Conservation (phyloP, 2,888 invertebrate species). For the Drosophila aldrichi region DNA sequence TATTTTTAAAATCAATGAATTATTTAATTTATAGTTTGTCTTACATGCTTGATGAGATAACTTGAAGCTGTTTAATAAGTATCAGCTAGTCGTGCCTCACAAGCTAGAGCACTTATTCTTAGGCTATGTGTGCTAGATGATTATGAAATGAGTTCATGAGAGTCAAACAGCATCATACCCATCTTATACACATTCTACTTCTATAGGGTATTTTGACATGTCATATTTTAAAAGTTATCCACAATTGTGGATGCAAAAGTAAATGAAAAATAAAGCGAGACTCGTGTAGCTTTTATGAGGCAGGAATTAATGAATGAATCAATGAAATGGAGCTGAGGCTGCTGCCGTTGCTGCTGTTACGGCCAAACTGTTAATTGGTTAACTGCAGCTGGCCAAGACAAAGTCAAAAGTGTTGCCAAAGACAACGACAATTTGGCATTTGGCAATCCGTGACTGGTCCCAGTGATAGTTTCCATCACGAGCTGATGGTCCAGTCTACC, state of each 20-base stretch:
- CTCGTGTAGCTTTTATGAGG: constrained; percentile 24
- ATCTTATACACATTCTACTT: too few relatives aligned
- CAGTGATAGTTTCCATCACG: constrained; percentile 35
- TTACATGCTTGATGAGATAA: too few relatives aligned
- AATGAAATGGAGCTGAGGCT: constrained; percentile 41
- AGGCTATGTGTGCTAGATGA: too few relatives aligned
- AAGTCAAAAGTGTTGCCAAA: constrained; percentile 51
- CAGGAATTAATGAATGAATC: constrained; percentile 63
- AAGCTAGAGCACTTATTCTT: too few relatives aligned
- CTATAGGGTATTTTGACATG: constrained; percentile 9
- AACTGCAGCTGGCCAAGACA: constrained; percentile 37
- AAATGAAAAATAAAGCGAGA: constrained; percentile 7
- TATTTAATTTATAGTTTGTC: too few relatives aligned
- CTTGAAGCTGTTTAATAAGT: too few relatives aligned
- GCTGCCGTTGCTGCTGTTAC: constrained; percentile 20
- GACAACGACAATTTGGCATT: constrained; percentile 36
- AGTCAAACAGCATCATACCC: background rate
- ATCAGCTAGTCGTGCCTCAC: too few relatives aligned
- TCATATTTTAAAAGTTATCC: background rate
- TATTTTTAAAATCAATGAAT: too few relatives aligned
- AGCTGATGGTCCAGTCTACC: constrained; percentile 32
- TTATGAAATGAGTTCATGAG: too few relatives aligned
- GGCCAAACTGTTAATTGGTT: constrained; percentile 23
- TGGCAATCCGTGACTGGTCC: constrained; percentile 35
- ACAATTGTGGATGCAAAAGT: constrained; percentile 2